Evolutionary conservation across 2,797 vertebrate species (phyloP).

Genomic region (Apogon hyalosoma): DNA sequence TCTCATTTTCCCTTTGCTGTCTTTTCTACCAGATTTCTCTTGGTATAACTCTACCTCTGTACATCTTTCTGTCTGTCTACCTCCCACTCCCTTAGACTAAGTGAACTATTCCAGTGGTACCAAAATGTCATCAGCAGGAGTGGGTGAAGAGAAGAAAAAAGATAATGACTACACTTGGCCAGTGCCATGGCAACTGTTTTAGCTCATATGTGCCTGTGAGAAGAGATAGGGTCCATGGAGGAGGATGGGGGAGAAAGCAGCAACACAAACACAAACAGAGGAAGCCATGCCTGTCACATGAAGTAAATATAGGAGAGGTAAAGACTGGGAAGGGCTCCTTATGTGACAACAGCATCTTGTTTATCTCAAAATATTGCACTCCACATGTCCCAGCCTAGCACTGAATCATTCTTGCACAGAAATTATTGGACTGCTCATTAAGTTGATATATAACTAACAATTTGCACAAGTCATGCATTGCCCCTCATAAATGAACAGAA

Average conservation of each 20-base stretch:
- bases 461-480: conserved; percentile 63
- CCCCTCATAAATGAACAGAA: conserved; percentile 19
- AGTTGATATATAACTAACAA: conserved; percentile 60
- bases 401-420: conserved; percentile 63
- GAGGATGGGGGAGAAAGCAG: conserved; percentile 19
- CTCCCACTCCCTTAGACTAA: conserved; percentile 39
- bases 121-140: conserved; percentile 69
- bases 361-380: neutral
- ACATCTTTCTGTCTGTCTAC: conserved; percentile 13
- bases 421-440: conserved; percentile 5
- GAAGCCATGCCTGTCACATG: conserved; percentile 57
- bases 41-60: conserved; percentile 11
- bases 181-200: conserved; percentile 77
- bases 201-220: conserved; percentile 55
- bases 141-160: conserved; percentile 58
- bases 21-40: conserved; percentile 8
- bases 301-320: conserved; percentile 30
- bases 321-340: conserved; percentile 9
- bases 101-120: conserved; percentile 51
- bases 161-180: conserved; percentile 72
- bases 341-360: neutral
- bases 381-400: conserved; percentile 2
- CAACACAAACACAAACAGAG: conserved; percentile 54
- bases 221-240: conserved; percentile 38
- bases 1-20: neutral